Base-by-base conservation (phyloP, 2,888 invertebrate species). In the Hirudinaria manillensis region DNA sequence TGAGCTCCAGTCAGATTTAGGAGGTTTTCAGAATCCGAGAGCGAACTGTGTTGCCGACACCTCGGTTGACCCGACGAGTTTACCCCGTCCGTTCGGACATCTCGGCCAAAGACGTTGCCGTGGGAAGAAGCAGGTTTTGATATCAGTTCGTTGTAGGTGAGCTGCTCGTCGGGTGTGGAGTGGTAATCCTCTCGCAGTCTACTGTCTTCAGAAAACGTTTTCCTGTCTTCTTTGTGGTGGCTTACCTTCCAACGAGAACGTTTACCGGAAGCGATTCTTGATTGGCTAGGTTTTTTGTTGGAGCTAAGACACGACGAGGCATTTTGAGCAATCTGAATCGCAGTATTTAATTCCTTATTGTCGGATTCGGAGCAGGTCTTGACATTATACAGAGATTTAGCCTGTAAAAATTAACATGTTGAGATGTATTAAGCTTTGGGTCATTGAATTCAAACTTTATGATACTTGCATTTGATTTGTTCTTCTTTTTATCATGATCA, bases 121-220 rank as follows among this genome's bases (percentile, higher is more conserved):
- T 45, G 13, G 13, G 51, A 27, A 24, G 27, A 82, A 81, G 21
- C 83, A 78, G 82, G 77, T 78, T 90, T 89, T 83, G 95, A 94
- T 75, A 98, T 93, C 73, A 98, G 88, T 81, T 92, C 91, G 82
- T 93, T 92, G 87, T 98, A 98, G 0, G 94, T 97, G 82, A 92
- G 90, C 83, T 93, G 93, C 70, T 94, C 92, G 85, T 94, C 93
- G 91, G 82, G 90, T 88, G 80, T 76, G 55, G 76, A 77, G 36
- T 34, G 94, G 88, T 87, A 78, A 3, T 51, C 32, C 10, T 36
- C 34, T 10, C 27, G 72, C 61, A 65, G 32, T 27, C 70, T 74
- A 1, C 77, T 56, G 70, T 78, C 77, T 3, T 79, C 78, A 19
- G 76, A 77, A 72, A 74, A 79, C 0, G 76, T 67, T 78, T 78